Percentiles rank a stretch among this genome's conserved stretches.
Evolutionary conservation across 2,888 invertebrate species (phyloP).

Genomic region (Chloromyia formosa): DNA sequence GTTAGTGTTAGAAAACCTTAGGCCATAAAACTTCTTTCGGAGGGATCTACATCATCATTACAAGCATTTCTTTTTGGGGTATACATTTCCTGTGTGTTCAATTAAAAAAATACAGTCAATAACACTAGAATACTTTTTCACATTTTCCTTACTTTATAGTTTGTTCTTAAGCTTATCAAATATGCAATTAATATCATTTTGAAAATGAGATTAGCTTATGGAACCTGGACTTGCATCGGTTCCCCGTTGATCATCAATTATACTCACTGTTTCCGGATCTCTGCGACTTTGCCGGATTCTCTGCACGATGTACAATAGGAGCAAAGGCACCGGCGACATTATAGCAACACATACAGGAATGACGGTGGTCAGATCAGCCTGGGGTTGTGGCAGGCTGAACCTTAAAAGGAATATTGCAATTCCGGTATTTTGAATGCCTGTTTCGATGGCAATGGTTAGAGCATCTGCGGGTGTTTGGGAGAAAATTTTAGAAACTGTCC

Average conservation of each 20-base stretch:
- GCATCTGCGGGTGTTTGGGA: constrained; percentile 74
- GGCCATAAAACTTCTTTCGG: neutral
- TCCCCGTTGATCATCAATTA: constrained; percentile 15
- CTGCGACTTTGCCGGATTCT: constrained; percentile 59
- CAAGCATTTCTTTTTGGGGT: neutral
- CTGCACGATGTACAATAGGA: constrained; percentile 68
- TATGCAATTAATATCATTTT: neutral
- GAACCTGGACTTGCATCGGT: constrained; percentile 2
- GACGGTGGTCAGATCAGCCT: constrained; percentile 89
- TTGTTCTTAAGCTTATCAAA: neutral
- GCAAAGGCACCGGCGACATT: constrained; percentile 91
- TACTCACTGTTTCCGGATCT: constrained; percentile 37
- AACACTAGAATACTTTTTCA: neutral
- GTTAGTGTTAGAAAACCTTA: constrained; percentile 6
- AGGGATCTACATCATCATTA: constrained; percentile 7
- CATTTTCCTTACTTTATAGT: neutral
- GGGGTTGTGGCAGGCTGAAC: constrained; percentile 83
- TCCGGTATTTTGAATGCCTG: constrained; percentile 93
- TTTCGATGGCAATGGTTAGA: constrained; percentile 91
- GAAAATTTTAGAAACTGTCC: constrained; percentile 69
- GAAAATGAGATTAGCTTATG: constrained; percentile 4
- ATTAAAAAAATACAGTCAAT: constrained; percentile 13
- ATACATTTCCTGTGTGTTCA: constrained; percentile 15
- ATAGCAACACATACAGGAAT: constrained; percentile 90
- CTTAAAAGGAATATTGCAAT: constrained; percentile 88